Conservation (phyloP, 2,113 vertebrate species). For the Triplophysa rosa region DNA sequence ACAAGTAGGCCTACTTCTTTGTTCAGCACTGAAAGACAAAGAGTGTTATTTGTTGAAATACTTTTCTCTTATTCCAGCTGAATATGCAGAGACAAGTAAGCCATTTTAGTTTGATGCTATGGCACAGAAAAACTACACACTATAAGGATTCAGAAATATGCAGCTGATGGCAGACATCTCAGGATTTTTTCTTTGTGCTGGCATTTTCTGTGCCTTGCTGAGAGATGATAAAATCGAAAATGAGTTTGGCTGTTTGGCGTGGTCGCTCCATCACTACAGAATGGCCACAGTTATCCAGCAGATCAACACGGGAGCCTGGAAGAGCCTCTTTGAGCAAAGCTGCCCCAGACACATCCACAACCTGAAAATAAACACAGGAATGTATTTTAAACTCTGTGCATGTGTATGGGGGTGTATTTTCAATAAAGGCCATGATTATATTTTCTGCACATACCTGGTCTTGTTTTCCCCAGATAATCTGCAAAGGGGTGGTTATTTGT, state of each 20-base stretch:
- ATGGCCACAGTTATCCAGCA: slow-evolving; percentile 96
- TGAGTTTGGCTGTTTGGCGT: slow-evolving; percentile 87
- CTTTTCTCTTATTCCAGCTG: no score
- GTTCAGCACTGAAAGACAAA: no score
- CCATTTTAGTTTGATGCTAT: no score
- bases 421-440: background rate
- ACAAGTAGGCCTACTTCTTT: no score
- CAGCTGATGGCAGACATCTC: background rate
- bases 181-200: slow-evolving; percentile 79
- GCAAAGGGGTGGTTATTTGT: slow-evolving; percentile 84
- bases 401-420: background rate
- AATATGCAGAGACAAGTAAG: no score
- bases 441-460: slow-evolving; percentile 68
- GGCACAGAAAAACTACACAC: background rate
- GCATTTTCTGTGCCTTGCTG: slow-evolving; percentile 72
- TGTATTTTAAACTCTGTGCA: background rate
- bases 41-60: no score
- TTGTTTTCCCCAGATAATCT: slow-evolving; percentile 95
- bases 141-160: background rate
- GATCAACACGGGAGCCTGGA: slow-evolving; percentile 81
- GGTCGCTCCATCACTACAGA: slow-evolving; percentile 91
- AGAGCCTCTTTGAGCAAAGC: slow-evolving; percentile 76
- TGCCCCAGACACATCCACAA: slow-evolving; percentile 89
- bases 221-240: slow-evolving; percentile 85
- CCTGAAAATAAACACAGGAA: slow-evolving; percentile 65